Evolutionary conservation across 2,888 invertebrate species (phyloP), one percentile per base, ranked within the genome.

Genomic region (Chalcis sispes): DNA sequence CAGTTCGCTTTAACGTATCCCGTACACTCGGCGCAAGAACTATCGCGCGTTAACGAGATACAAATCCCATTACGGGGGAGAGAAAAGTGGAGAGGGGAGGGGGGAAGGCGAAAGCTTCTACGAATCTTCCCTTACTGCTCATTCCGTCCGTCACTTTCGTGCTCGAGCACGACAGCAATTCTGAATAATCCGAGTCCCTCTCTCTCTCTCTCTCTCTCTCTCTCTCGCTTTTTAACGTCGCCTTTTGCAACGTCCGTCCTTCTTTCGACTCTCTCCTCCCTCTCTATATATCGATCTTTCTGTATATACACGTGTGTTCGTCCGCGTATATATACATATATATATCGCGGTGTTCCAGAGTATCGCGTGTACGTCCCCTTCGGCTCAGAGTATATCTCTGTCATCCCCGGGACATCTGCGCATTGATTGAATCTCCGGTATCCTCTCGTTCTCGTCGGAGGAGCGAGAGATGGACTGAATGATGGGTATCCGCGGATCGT

Each of bases 41-140:
- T 87, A 87, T 88, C 85, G 87, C 86, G 85, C 87, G 87, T 88
- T 88, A 88, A 88, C 88, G 87, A 88, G 88, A 88, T 88, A 88
- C 88, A 88, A 88, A 88, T 88, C 88, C 88, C 87, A 88, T 88
- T 88, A 88, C 87, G 85, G 83, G n/a, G n/a, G n/a, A n/a, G n/a
- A n/a, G n/a, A n/a, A n/a, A n/a, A n/a, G n/a, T n/a, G n/a, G n/a
- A n/a, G n/a, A n/a, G n/a, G n/a, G n/a, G n/a, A n/a, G n/a, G n/a
- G n/a, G n/a, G n/a, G n/a, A n/a, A n/a, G n/a, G n/a, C n/a, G n/a
- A n/a, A n/a, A n/a, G n/a, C n/a, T n/a, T n/a, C n/a, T n/a, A n/a
- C n/a, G n/a, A n/a, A n/a, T 83, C 85, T 87, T 86, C 67, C 86
- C 86, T 86, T 86, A 85, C 85, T 85, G 50, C 36, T 85, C 85